Percentiles rank a stretch among this genome's conserved stretches.
Conservation (phyloP, 2,113 vertebrate genomes). For the Cricetomys ansorgei region DNA sequence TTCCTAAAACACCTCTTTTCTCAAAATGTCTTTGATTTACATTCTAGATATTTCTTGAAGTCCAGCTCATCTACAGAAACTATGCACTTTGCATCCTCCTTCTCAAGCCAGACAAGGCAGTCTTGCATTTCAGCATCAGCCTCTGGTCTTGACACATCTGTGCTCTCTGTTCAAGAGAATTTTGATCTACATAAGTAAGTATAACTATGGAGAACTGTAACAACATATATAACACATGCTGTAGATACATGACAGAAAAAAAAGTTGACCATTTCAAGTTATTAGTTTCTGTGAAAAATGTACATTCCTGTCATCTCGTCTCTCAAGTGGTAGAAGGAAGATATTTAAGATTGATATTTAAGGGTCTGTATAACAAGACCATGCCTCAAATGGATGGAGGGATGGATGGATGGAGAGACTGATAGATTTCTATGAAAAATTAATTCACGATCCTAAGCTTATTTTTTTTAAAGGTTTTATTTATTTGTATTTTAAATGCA, state of each 20-base stretch:
- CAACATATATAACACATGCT: neutral
- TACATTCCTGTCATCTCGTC: neutral
- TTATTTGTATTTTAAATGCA: neutral
- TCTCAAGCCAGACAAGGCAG: slow-evolving; percentile 80
- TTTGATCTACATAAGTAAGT: slow-evolving; percentile 85
- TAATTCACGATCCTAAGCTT: slow-evolving; percentile 17
- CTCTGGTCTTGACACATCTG: slow-evolving; percentile 81
- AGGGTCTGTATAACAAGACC: neutral
- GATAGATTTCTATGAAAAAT: neutral
- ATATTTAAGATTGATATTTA: neutral
- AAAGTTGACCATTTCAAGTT: slow-evolving; percentile 8
- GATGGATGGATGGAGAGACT: neutral
- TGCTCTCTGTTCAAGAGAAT: slow-evolving; percentile 84
- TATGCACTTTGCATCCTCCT: slow-evolving; percentile 82
- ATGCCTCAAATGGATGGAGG: neutral
- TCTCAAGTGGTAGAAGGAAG: too few species aligned
- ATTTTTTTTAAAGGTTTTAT: neutral
- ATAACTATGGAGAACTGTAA: slow-evolving; percentile 16
- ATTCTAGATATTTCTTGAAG: slow-evolving; percentile 90
- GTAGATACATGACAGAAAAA: slow-evolving; percentile 26
- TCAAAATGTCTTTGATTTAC: slow-evolving; percentile 63
- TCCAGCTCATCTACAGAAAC: slow-evolving; percentile 90
- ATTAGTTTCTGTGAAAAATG: slow-evolving; percentile 46
- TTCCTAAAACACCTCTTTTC: slow-evolving; percentile 37
- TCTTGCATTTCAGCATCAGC: slow-evolving; percentile 79